phyloP scores from a whole-genome alignment of 2,113 vertebrate species.

The Choloepus hoffmanni region DNA sequence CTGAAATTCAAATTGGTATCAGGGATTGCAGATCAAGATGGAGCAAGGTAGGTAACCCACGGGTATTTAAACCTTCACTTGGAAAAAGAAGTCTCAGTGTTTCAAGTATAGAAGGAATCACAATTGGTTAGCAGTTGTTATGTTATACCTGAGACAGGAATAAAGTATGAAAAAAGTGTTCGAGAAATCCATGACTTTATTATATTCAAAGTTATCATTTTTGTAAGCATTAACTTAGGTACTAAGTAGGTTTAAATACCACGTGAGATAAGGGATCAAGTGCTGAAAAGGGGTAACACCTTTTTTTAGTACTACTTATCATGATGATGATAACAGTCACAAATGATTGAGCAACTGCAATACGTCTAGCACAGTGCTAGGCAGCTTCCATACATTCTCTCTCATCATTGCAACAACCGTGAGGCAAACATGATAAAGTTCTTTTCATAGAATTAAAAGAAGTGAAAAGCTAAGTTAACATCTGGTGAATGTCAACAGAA shows the following conservation, averaged over 20 bases:
- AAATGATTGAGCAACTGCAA: not conserved
- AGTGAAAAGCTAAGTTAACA: not conserved
- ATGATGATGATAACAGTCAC: not conserved
- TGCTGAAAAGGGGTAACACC: not conserved
- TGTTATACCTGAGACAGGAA: not conserved
- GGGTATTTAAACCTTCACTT: not conserved
- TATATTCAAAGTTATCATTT: not conserved
- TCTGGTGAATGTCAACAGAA: not conserved
- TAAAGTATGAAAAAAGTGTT: not conserved
- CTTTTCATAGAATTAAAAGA: not conserved
- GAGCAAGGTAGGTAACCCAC: not conserved
- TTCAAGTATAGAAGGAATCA: not conserved
- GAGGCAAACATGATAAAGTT: not conserved
- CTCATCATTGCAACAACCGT: not conserved
- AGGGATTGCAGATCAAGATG: not conserved
- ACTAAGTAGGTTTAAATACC: not conserved
- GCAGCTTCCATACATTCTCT: not conserved
- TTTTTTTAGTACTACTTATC: not conserved
- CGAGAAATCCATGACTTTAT: constrained; percentile 5
- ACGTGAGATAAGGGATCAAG: not conserved
- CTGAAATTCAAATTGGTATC: constrained; percentile 32
- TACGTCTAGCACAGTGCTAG: not conserved
- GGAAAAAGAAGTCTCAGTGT: not conserved
- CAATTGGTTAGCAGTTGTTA: not conserved
- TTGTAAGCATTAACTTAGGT: not conserved